Base-by-base conservation (phyloP, 2,888 invertebrate species). In the Matsumyia berberina region DNA sequence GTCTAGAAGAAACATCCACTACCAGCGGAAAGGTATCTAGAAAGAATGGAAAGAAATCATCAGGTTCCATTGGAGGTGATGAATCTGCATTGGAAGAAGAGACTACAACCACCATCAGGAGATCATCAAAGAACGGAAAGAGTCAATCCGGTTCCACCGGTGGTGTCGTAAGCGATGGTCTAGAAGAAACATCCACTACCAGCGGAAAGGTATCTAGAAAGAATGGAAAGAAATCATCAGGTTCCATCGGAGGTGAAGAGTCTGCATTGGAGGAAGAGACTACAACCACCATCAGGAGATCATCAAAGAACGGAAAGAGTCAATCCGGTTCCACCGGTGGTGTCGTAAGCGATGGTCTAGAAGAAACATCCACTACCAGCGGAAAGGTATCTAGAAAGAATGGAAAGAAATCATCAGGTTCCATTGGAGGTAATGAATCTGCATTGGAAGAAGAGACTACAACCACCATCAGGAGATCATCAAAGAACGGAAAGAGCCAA, bases 61-160 rank as follows among this genome's bases (percentile, higher is more conserved):
- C 51, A 0, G 12, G 29, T 24, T 24, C 51, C 29, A n/a, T 11
- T 29, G 51, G 7, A 11, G 11, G 3, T 6, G 51, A 51, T 24
- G 51, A 51, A 3, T 29, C 29, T 29, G 24, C 4, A 5, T 24
- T 8, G 2, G 51, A 51, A 51, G 51, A 51, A 51, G 51, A 51
- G 12, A 51, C 33, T 3, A 15, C 33, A 7, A 33, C 55, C 8
- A 55, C 33, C 9, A 55, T 15, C 31, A 29, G 7, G 12, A 7
- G 31, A 12, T 53, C 31, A 53, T 4, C 31, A 12, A 55, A 55
- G 33, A 9, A 6, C 9, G 33, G 33, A 8, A 15, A 15, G n/a
- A 5, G 12, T 31, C 29, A 53, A 8, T 33, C 33, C 15, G 17
- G n/a, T 15, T 46, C 46, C 17, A 46, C 9, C 11, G 19, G 19